phyloP scores from a whole-genome alignment of 2,888 invertebrate species.

The Alitta virens region DNA sequence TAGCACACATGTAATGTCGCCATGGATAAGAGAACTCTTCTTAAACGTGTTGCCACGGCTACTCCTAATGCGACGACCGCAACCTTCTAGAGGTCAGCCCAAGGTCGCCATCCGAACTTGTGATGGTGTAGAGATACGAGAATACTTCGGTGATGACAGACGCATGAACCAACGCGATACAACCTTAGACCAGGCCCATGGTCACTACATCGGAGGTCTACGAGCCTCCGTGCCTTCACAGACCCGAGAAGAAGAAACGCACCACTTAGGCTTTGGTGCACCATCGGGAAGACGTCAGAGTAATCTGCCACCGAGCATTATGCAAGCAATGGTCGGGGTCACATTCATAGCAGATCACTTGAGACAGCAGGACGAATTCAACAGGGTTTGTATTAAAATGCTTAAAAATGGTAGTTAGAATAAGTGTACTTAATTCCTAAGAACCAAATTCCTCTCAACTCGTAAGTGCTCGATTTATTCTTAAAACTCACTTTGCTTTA shows the following conservation, averaged over 20 bases:
- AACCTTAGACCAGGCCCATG: slow-evolving; percentile 7
- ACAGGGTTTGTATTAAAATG: slow-evolving; percentile 27
- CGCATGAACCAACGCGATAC: slow-evolving; percentile 1
- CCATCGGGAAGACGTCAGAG: slow-evolving; percentile 2
- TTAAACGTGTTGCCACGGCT: slow-evolving; percentile 90
- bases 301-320: slow-evolving; percentile 24
- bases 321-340: slow-evolving; percentile 34
- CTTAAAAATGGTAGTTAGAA: no score
- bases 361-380: slow-evolving; percentile 34
- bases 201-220: slow-evolving; percentile 4
- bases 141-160: slow-evolving; percentile 15
- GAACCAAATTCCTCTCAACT: no score
- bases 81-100: slow-evolving; percentile 16
- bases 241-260: background rate
- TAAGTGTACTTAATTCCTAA: no score
- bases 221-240: background rate
- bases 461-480: no score
- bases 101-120: slow-evolving; percentile 29
- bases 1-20: slow-evolving; percentile 96
- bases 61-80: slow-evolving; percentile 85
- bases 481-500: no score
- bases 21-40: slow-evolving; percentile 93
- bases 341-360: slow-evolving; percentile 34
- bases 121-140: slow-evolving; percentile 27
- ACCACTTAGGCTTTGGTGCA: background rate